Conservation (phyloP, 2,797 vertebrate species). For the Dendrocincla fuliginosa region DNA sequence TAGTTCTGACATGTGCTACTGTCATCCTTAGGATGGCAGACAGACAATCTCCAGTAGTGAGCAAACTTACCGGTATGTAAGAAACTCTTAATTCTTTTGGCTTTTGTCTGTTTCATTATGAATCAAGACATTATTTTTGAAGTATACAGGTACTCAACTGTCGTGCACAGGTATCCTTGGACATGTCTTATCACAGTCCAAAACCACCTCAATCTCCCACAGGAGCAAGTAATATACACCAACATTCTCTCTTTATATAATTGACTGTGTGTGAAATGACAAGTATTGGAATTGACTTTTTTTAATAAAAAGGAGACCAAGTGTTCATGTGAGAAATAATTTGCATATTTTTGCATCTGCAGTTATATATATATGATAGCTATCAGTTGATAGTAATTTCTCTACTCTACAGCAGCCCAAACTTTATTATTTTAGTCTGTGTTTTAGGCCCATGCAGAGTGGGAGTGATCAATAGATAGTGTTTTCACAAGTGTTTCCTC, state of each 20-base stretch:
- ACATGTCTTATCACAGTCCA: neutral
- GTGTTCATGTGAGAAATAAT: neutral
- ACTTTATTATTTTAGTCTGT: neutral
- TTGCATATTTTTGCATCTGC: neutral
- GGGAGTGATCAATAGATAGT: neutral
- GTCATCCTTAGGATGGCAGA: neutral
- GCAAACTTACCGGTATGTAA: conserved; percentile 9
- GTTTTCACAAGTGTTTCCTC: neutral
- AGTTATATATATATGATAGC: neutral
- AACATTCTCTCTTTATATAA: neutral
- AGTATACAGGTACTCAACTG: neutral
- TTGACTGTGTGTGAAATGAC: neutral
- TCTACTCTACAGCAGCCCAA: neutral
- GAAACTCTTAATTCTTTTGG: conserved; percentile 9
- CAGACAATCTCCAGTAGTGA: conserved; percentile 25
- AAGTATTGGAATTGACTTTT: neutral
- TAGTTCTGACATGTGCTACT: neutral
- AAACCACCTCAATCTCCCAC: neutral
- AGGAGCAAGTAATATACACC: neutral
- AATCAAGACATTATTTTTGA: conserved; percentile 30
- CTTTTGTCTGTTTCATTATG: conserved; percentile 43
- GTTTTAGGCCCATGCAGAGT: neutral
- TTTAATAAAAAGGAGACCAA: neutral
- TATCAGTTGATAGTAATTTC: neutral
- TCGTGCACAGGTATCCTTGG: neutral